Percentiles rank a stretch among this genome's conserved stretches.
phyloP scores from a whole-genome alignment of 1,140 invertebrate species.

The Drosophila serrata region DNA sequence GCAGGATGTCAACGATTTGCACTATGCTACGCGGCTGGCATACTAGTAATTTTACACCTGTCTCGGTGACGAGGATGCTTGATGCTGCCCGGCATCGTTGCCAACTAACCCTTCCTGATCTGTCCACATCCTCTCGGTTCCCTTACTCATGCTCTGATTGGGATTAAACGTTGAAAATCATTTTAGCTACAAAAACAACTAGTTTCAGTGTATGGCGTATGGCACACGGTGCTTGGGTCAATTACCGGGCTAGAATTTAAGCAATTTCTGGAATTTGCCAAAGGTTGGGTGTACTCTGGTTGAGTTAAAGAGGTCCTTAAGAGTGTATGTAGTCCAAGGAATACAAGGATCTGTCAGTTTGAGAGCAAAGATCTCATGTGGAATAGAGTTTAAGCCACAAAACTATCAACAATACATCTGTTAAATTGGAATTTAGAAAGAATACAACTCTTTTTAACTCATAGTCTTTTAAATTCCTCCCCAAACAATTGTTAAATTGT shows the following conservation, averaged over 20 bases:
- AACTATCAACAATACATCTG: not conserved
- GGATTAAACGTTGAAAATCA: slow-evolving; percentile 46
- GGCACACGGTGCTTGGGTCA: slow-evolving; percentile 45
- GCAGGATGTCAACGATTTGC: slow-evolving; percentile 61
- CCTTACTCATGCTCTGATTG: not conserved
- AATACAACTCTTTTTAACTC: not conserved
- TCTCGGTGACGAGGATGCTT: slow-evolving; percentile 42
- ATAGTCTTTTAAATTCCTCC: not conserved
- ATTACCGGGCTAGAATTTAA: slow-evolving; percentile 47
- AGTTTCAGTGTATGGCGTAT: not conserved
- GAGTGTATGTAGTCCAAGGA: too few relatives aligned
- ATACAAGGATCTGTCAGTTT: not conserved
- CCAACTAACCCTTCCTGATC: slow-evolving; percentile 21
- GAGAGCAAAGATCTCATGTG: not conserved
- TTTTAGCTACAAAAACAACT: slow-evolving; percentile 21
- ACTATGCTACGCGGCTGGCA: slow-evolving; percentile 63
- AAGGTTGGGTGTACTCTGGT: slow-evolving; percentile 26
- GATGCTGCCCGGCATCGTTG: slow-evolving; percentile 7
- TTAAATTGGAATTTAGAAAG: not conserved
- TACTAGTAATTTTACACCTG: slow-evolving; percentile 73
- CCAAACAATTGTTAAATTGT: too few relatives aligned
- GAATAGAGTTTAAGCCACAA: not conserved
- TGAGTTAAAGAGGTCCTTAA: not conserved
- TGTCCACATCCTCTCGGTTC: not conserved
- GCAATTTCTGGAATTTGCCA: slow-evolving; percentile 47